Evolutionary conservation across 2,797 vertebrate species (phyloP), one percentile per base, ranked within the genome.

Genomic region (Clarias fuscus): DNA sequence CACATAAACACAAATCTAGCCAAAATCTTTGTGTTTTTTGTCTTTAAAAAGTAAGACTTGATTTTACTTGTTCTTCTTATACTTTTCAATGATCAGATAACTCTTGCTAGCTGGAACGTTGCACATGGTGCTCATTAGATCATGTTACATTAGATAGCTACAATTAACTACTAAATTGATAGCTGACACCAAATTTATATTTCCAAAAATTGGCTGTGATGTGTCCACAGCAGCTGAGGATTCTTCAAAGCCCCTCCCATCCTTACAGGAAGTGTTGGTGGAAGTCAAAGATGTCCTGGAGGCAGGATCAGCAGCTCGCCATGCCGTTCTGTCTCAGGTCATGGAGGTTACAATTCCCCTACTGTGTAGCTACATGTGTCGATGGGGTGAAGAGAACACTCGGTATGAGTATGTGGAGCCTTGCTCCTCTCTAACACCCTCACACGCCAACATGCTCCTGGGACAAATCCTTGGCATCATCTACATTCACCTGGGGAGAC

Each of bases 361-460:
- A 96, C 91, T 99, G 0, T 99, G 98, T 73, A 97, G 96, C 92
- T 99, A 99, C 90, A 93, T 97, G 93, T 97, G 97, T 13, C 95
- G 94, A 24, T 98, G 98, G 97, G 97, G 94, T 6, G 96, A 96
- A 2, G 95, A 95, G 0, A 95, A 96, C 89, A 95, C 92, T 84
- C 95, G 92, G 0, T 94, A 92, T 2, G 92, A 91, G 1, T 91
- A 92, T 77, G 90, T 94, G 64, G 92, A 88, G 86, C 94, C 94
- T 83, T 97, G 95, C 89, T 97, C 96, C 3, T 95, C 95, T 17
- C 93, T 98, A 82, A 93, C 93, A 0, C 94, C 96, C 53, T 96
- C 96, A 83, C 96, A 97, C 89, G 96, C 96, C 90, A 98, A 96
- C 90, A 94, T 96, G 2, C 94, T 99, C 4, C 95, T 99, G 90